Base-by-base conservation (phyloP, 2,888 invertebrate genomes). In the Philaethria dido region DNA sequence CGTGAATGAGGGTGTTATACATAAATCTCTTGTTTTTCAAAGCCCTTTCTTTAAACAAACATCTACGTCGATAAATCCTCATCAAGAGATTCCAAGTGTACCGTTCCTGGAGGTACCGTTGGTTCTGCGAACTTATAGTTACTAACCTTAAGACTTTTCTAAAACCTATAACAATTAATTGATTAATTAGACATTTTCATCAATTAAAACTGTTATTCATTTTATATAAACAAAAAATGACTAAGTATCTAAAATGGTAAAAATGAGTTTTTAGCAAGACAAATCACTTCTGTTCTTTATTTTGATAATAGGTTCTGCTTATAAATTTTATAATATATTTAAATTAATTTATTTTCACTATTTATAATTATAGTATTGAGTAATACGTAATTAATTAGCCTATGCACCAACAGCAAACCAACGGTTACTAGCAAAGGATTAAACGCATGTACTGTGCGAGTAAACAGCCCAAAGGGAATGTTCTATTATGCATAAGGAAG, bases 1-100 rank as follows among this genome's bases (percentile, higher is more conserved):
- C 63, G 52, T 72, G 68, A 68, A 66, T 70, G 70, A 63, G 68
- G 69, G 68, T 70, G 65, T 71, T 66, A 64, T 69, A 66, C 62
- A 64, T 69, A 69, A 71, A 69, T 71, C 63, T 64, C 61, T 68
- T 65, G 69, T 69, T 64, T 64, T 61, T 45, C 50, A 57, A 64
- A 64, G 62, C 57, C 45, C 57, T 68, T 48, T 50, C 18, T 66
- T 61, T 42, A 64, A 66, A 39, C 20, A 29, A 29, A 42, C 18
- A 29, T 25, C n/a, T 18, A 22, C 22, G 25, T 9, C 14, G 20
- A 62, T 39, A 47, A 61, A 48, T 48, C 1, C 29, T 39, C 20
- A 20, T 22, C 18, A 48, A 62, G 3, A 61, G 18, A n/a, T 62
- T 36, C 22, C 11, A 50, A 47, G 45, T 13, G 33, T n/a, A n/a